Percentiles rank a stretch among this genome's conserved stretches.
Conservation (phyloP, 2,888 invertebrate species). For the Chromoteleia sp. region DNA sequence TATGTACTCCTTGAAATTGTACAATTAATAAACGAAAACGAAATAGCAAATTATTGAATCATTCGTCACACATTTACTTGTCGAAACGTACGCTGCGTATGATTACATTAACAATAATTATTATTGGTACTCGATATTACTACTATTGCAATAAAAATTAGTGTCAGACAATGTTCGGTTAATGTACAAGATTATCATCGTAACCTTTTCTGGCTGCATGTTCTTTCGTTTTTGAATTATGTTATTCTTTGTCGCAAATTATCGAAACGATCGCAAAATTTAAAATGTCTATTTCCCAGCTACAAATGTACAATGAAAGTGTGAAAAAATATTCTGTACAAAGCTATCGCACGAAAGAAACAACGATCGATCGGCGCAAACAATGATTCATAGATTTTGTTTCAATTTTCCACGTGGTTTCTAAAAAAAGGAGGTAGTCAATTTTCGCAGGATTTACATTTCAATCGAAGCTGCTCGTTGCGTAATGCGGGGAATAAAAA, state of each 20-base stretch:
- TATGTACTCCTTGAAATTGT: background rate
- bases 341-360: slow-evolving; percentile 38
- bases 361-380: background rate
- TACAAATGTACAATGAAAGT: slow-evolving; percentile 27
- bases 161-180: slow-evolving; percentile 37
- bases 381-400: background rate
- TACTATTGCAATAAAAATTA: slow-evolving; percentile 66
- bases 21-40: slow-evolving; percentile 11
- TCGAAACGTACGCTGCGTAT: slow-evolving; percentile 61
- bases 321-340: slow-evolving; percentile 60
- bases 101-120: slow-evolving; percentile 63
- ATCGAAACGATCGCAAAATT: slow-evolving; percentile 18
- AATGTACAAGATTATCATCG: slow-evolving; percentile 41
- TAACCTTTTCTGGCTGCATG: background rate
- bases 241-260: slow-evolving; percentile 7
- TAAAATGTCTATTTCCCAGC: background rate
- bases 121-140: slow-evolving; percentile 52
- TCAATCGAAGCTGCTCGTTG: slow-evolving; percentile 26
- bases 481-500: slow-evolving; percentile 5
- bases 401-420: background rate
- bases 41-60: slow-evolving; percentile 7
- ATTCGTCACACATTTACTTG: slow-evolving; percentile 46
- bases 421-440: slow-evolving; percentile 51
- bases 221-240: background rate
- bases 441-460: slow-evolving; percentile 14